phyloP scores from a whole-genome alignment of 2,888 invertebrate genomes.

The Gymnosoma rotundatum region DNA sequence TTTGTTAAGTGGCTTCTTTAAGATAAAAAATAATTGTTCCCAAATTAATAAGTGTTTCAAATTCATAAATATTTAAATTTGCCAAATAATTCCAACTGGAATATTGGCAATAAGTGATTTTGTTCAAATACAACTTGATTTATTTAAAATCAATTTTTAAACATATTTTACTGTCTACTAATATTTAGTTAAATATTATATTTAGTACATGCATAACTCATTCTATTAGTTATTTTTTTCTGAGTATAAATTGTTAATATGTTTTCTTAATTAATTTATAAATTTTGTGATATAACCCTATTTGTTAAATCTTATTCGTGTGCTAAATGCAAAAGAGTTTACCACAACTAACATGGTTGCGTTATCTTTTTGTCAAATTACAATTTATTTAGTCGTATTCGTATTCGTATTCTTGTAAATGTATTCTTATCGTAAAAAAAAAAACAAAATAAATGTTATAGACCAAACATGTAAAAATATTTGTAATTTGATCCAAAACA shows the following conservation, averaged over 20 bases:
- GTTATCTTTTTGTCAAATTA: not conserved
- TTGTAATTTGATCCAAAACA: slow-evolving; percentile 23
- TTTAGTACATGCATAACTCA: not conserved
- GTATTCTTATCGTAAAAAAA: slow-evolving; percentile 54
- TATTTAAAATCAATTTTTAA: too few relatives aligned
- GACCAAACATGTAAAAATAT: slow-evolving; percentile 35
- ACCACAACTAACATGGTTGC: slow-evolving; percentile 8
- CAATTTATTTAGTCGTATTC: slow-evolving; percentile 14
- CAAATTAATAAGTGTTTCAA: too few relatives aligned
- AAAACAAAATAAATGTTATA: slow-evolving; percentile 11
- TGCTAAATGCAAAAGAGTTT: not conserved
- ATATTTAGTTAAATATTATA: not conserved
- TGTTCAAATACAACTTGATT: too few relatives aligned
- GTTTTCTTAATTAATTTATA: not conserved
- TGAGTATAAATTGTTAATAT: not conserved
- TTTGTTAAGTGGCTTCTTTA: too few relatives aligned
- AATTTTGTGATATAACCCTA: not conserved
- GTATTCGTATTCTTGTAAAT: slow-evolving; percentile 43
- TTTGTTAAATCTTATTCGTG: not conserved
- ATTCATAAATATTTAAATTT: too few relatives aligned
- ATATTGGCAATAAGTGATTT: too few relatives aligned
- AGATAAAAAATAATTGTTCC: too few relatives aligned
- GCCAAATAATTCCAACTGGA: too few relatives aligned
- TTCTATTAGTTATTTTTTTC: not conserved
- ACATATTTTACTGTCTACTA: not conserved